Evolutionary conservation across 2,888 invertebrate genomes (phyloP).

Genomic region (Pterostichus madidus): DNA sequence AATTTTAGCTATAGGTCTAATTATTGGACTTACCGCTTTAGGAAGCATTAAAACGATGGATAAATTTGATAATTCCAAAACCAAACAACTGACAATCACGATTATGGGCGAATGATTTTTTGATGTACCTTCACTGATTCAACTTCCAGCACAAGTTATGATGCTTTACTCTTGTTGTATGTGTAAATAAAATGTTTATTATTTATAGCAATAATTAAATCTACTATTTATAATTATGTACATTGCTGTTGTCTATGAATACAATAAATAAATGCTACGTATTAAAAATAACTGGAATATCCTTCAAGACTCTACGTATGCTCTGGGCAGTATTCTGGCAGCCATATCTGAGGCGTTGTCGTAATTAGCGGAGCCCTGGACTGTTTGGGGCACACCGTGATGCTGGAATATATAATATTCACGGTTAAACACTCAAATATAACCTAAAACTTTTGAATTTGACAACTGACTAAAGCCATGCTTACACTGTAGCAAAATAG

Average conservation of each 20-base stretch:
- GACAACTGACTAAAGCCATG: too few species aligned
- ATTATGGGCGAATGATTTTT: constrained; percentile 73
- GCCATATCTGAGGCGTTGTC: constrained; percentile 79
- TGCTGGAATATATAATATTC: constrained; percentile 76
- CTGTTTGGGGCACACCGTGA: constrained; percentile 85
- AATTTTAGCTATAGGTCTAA: constrained; percentile 82
- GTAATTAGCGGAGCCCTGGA: constrained; percentile 82
- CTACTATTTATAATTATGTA: not conserved
- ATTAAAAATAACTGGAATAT: not conserved
- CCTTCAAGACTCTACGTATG: too few species aligned
- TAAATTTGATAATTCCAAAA: constrained; percentile 90
- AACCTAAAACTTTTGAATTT: too few species aligned
- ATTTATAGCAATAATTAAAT: too few species aligned
- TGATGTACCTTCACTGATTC: too few species aligned
- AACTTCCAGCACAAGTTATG: not conserved
- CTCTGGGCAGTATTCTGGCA: constrained; percentile 74
- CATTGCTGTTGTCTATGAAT: not conserved
- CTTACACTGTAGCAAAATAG: too few species aligned
- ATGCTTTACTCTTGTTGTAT: not conserved
- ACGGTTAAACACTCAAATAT: too few species aligned
- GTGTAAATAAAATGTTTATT: constrained; percentile 1
- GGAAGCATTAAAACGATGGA: constrained; percentile 89
- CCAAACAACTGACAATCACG: constrained; percentile 84
- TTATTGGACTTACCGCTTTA: constrained; percentile 84
- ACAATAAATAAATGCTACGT: not conserved